Base-by-base conservation (phyloP, 2,113 vertebrate genomes). In the Centropristis striata region DNA sequence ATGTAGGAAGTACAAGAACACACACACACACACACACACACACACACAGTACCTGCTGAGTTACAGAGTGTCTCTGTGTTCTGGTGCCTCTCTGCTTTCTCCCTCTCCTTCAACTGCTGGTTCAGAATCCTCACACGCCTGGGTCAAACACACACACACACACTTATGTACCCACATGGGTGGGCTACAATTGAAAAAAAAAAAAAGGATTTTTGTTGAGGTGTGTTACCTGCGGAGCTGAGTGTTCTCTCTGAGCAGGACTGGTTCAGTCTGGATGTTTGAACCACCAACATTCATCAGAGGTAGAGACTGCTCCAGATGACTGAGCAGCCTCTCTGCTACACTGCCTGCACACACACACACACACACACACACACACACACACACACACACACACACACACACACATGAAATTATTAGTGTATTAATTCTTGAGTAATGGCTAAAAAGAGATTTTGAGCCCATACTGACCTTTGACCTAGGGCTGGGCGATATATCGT, bases 41-140 rank as follows among this genome's bases (percentile, higher is more conserved):
- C 61, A 47, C 60, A 44, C 21, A 50, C 25, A 27, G 88, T 90
- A 98, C 98, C 88, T 92, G 97, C 94, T 72, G 95, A 93, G 80
- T 57, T 93, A 68, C 77, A 92, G 42, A 92, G 94, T 13, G 79
- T 61, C 14, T 90, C 73, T 58, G 75, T 86, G 86, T 83, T 85
- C 57, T 85, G 81, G 67, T 74, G 84, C 55, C 90, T 93, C 84
- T 93, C 93, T 44, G 65, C 88, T 84, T 90, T 91, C 88, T 95
- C 96, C 70, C 69, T 93, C 66, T 97, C 94, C 78, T 84, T 63
- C 5, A 97, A 88, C 92, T 95, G 95, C 78, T 97, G 96, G 76
- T 96, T 96, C 87, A 97, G 75, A 80, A 94, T 95, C 90, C 91
- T 94, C 68, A 97, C 78, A 69, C 89, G 93, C 82, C 97, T 98